Evolutionary conservation across 2,888 invertebrate species (phyloP).

Genomic region (Notodonta dromedarius): DNA sequence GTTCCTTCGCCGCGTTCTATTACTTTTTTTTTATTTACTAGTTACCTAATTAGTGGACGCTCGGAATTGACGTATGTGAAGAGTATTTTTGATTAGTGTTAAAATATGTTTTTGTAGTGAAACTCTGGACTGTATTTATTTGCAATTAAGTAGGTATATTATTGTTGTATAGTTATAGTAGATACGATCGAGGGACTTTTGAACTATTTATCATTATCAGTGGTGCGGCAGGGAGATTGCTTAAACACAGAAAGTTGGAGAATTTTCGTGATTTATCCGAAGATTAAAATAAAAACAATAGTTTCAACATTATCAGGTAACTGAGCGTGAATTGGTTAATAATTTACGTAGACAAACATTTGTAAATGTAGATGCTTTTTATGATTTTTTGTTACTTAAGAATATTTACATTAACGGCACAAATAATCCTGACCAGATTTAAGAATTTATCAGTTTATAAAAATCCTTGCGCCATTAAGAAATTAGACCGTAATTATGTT

Average conservation of each 20-base stretch:
- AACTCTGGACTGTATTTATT: slow-evolving; percentile 48
- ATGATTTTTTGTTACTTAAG: slow-evolving; percentile 8
- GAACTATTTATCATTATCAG: slow-evolving; percentile 51
- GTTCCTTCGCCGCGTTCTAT: slow-evolving; percentile 73
- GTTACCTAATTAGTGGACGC: slow-evolving; percentile 56
- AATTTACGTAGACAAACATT: background rate
- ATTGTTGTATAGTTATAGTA: slow-evolving; percentile 42
- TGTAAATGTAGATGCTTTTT: background rate
- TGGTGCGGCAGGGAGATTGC: slow-evolving; percentile 51
- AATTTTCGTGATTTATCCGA: slow-evolving; percentile 1
- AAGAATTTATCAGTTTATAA: no score
- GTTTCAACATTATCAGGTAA: slow-evolving; percentile 1
- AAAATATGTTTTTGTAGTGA: slow-evolving; percentile 53
- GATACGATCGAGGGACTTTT: slow-evolving; percentile 49
- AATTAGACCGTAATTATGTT: no score
- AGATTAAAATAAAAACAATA: background rate
- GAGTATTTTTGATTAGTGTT: slow-evolving; percentile 58
- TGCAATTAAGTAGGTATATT: slow-evolving; percentile 24
- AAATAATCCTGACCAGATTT: background rate
- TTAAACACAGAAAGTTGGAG: slow-evolving; percentile 14
- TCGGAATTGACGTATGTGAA: slow-evolving; percentile 57
- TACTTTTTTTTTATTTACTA: slow-evolving; percentile 51
- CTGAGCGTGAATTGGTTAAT: background rate
- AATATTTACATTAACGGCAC: slow-evolving; percentile 13
- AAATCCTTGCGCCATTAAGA: no score